Evolutionary conservation across 2,888 invertebrate species (phyloP), one percentile per base, ranked within the genome.

Genomic region (Siphlonurus alternatus): DNA sequence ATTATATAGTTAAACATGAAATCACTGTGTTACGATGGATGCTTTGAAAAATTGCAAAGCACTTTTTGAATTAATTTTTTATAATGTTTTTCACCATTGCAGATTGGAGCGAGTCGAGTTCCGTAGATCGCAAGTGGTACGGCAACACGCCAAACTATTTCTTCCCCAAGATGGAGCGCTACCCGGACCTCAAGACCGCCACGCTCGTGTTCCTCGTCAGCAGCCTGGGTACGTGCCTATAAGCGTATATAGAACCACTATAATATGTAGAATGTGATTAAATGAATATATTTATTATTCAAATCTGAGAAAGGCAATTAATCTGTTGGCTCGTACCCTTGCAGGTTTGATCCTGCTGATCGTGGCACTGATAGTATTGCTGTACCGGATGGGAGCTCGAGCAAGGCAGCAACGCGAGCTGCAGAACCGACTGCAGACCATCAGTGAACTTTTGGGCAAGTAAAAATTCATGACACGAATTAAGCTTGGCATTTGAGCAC

Each of bases 81-180:
- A n/a, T n/a, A n/a, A n/a, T n/a, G n/a, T n/a, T n/a, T n/a, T n/a
- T n/a, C n/a, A n/a, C n/a, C n/a, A n/a, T 70, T 70, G 71, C 74
- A 77, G 83, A 82, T 70, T 80, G 81, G 76, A 56, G 19, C 20
- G 79, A 80, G 54, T 72, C 77, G 63, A 74, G 79, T 59, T 77
- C 78, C 18, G 76, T 76, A 63, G 81, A 84, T 70, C 78, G 81
- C 25, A 76, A 80, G 66, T 83, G 85, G 81, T 84, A 83, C 71
- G 79, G 82, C 5, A 82, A 83, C 71, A 83, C 83, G 65, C 83
- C 86, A 0, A 87, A 87, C 71, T 87, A 86, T 71, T 83, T 85
- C 69, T 87, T 87, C 69, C 86, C 87, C 1, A 85, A 85, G 75
- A 81, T 80, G 65, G 83, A 83, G 66, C 79, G 80, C 20, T 84